Percentiles rank a stretch among this genome's conserved stretches.
phyloP scores from a whole-genome alignment of 2,113 vertebrate species.

The Chiloscyllium plagiosum region DNA sequence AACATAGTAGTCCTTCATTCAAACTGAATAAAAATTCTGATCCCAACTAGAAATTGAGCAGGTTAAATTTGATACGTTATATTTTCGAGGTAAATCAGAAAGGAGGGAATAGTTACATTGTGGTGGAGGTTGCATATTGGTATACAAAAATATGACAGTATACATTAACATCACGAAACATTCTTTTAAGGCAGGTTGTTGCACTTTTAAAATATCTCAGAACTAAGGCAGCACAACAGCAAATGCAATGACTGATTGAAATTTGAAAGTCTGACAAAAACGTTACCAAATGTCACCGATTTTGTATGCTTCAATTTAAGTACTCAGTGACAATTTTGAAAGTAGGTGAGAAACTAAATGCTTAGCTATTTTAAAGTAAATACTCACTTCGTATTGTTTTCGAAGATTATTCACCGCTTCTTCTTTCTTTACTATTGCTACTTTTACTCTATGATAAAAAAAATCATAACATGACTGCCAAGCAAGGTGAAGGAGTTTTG shows the following conservation, averaged over 20 bases:
- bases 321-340: neutral
- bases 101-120: neutral
- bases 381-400: constrained; percentile 75
- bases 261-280: neutral
- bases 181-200: neutral
- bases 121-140: neutral
- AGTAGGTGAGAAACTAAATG: neutral
- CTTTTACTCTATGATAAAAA: constrained; percentile 69
- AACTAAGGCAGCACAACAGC: neutral
- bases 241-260: neutral
- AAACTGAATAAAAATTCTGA: neutral
- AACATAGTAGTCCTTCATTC: neutral
- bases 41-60: neutral
- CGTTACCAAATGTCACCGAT: neutral
- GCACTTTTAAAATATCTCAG: neutral
- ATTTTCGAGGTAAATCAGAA: neutral
- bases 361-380: neutral
- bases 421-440: constrained; percentile 79
- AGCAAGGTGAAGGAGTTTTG: neutral
- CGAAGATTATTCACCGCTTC: constrained; percentile 71
- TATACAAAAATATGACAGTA: neutral
- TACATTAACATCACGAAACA: neutral
- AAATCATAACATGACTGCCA: neutral
- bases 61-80: neutral
- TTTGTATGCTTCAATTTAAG: neutral